A percentile compares a stretch with the other conserved stretches of the same genome.
phyloP scores from a whole-genome alignment of 2,888 invertebrate species.

The Eilema depressum region DNA sequence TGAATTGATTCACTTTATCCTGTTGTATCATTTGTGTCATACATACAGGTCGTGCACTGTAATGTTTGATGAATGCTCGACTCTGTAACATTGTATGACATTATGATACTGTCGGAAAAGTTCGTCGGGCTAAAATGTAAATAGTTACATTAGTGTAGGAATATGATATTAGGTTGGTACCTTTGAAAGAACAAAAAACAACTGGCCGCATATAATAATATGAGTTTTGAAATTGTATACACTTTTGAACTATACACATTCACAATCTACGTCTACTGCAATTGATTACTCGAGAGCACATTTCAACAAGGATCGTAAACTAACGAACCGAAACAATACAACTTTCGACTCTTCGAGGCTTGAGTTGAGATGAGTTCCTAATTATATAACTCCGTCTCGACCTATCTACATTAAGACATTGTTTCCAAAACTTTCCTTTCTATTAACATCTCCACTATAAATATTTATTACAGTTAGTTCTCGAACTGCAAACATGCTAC shows the following conservation, averaged over 20 bases:
- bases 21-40: background rate
- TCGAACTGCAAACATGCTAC: constrained; percentile 1
- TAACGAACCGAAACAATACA: constrained; percentile 65
- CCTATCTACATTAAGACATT: constrained; percentile 47
- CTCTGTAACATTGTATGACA: background rate
- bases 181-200: background rate
- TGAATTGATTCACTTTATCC: background rate
- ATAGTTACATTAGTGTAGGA: no score
- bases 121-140: no score
- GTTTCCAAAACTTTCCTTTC: constrained; percentile 45
- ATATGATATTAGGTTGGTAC: background rate
- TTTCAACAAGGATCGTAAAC: constrained; percentile 51
- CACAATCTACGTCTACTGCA: constrained; percentile 5
- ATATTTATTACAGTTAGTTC: constrained; percentile 12
- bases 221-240: background rate
- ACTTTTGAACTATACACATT: background rate
- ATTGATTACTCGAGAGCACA: constrained; percentile 34
- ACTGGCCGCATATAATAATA: no score
- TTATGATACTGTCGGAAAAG: no score
- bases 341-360: constrained; percentile 64
- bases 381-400: constrained; percentile 60
- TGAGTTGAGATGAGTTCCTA: constrained; percentile 64
- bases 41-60: background rate
- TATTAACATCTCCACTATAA: constrained; percentile 19
- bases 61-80: background rate